phyloP scores from a whole-genome alignment of 2,797 vertebrate genomes.

The Pachyuromys duprasi region DNA sequence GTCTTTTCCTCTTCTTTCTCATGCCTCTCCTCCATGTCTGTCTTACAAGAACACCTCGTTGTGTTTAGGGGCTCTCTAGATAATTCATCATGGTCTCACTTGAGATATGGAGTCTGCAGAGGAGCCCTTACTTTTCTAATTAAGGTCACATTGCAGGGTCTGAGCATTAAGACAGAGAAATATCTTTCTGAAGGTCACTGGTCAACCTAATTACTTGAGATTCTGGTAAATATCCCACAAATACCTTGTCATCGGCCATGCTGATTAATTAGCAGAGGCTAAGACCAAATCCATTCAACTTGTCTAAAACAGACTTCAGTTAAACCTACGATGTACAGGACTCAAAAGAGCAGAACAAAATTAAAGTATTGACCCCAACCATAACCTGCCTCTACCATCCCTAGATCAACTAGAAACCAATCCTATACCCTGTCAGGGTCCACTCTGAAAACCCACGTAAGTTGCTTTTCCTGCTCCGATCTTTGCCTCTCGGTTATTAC shows the following conservation, averaged over 20 bases:
- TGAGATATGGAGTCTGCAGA: neutral
- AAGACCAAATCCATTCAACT: neutral
- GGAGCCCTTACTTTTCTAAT: neutral
- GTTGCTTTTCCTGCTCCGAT: neutral
- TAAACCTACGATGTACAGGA: neutral
- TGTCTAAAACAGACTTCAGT: neutral
- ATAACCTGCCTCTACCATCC: neutral
- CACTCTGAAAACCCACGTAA: neutral
- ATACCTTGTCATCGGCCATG: neutral
- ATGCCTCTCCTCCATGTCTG: neutral
- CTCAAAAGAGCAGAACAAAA: neutral
- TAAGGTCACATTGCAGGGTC: neutral
- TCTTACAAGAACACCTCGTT: neutral
- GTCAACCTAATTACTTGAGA: neutral
- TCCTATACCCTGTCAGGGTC: neutral
- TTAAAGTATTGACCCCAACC: neutral
- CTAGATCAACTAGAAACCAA: neutral
- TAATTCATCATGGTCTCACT: neutral
- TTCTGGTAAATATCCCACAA: conserved; percentile 26
- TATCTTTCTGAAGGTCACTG: neutral
- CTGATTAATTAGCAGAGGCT: neutral
- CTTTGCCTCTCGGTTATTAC: neutral
- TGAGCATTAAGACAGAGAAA: neutral
- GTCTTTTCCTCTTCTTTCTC: neutral
- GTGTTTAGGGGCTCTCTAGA: neutral